Percentiles rank a stretch among this genome's conserved stretches.
These are phyloP conservation scores for Platyrinchus mystaceus DNA, from an alignment of 2,797 vertebrate species.

Conservation along the genomic window DNA sequence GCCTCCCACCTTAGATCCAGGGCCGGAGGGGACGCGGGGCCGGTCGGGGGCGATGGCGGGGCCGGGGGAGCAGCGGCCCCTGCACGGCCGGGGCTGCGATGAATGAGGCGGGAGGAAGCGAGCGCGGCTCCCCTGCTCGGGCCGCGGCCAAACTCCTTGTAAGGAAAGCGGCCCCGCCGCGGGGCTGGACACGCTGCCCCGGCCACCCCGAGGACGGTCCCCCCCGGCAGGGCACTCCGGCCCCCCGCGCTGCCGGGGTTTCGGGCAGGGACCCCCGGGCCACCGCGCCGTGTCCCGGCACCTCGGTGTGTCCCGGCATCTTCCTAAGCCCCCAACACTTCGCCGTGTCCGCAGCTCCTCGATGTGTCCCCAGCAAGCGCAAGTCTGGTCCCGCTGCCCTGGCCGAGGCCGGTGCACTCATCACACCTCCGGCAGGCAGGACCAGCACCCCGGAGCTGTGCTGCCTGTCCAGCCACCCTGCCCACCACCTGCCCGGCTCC, in stretches of 20 bases:
- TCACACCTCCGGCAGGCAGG: neutral
- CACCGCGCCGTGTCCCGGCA: neutral
- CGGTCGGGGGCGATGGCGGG: neutral
- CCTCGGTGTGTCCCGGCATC: neutral
- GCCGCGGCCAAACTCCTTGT: conserved; percentile 77
- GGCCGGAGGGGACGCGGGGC: neutral
- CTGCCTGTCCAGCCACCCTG: neutral
- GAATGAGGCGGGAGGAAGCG: conserved; percentile 55
- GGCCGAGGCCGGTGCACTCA: neutral
- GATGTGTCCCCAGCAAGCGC: neutral
- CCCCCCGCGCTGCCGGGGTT: neutral
- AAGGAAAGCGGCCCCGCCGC: conserved; percentile 67
- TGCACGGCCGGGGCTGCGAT: neutral
- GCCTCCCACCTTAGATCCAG: neutral
- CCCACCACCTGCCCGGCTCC: neutral
- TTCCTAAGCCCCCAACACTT: neutral
- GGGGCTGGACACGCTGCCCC: neutral
- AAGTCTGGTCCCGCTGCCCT: neutral
- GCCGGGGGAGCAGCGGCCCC: neutral
- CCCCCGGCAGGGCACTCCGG: neutral
- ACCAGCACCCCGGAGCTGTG: neutral
- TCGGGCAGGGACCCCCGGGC: neutral
- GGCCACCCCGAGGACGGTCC: neutral
- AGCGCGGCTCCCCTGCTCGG: neutral
- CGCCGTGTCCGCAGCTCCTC: neutral